phyloP scores from a whole-genome alignment of 2,888 invertebrate genomes.

The Myopa testacea region DNA sequence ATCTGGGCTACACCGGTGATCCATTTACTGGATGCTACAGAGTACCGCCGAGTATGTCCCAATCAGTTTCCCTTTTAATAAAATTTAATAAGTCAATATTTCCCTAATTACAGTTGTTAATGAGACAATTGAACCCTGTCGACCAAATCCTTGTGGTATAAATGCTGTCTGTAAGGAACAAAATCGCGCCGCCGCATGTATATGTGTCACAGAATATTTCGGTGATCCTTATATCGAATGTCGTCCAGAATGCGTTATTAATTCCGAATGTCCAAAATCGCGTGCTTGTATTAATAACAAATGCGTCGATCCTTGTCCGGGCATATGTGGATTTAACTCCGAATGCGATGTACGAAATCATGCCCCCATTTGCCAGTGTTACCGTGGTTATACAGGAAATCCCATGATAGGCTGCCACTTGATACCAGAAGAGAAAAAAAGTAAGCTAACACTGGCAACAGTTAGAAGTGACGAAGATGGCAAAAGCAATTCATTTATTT shows the following conservation, averaged over 20 bases:
- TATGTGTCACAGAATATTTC: slow-evolving; percentile 74
- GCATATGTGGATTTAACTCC: slow-evolving; percentile 85
- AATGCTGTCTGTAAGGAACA: slow-evolving; percentile 76
- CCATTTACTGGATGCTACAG: slow-evolving; percentile 73
- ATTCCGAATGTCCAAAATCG: slow-evolving; percentile 74
- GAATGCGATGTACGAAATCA: slow-evolving; percentile 78
- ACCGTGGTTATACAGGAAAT: slow-evolving; percentile 73
- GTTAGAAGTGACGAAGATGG: background rate
- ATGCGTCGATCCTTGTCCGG: slow-evolving; percentile 86
- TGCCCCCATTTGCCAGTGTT: slow-evolving; percentile 75
- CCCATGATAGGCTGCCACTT: slow-evolving; percentile 70
- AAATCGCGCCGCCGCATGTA: slow-evolving; percentile 75
- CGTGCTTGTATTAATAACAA: slow-evolving; percentile 79
- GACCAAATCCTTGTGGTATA: slow-evolving; percentile 77
- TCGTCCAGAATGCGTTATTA: slow-evolving; percentile 77
- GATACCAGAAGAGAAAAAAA: slow-evolving; percentile 54
- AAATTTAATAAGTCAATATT: background rate
- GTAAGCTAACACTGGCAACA: slow-evolving; percentile 58
- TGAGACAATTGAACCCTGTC: slow-evolving; percentile 72
- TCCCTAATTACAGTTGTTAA: slow-evolving; percentile 64
- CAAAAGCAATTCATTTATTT: background rate
- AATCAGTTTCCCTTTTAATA: background rate
- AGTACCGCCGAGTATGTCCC: slow-evolving; percentile 69
- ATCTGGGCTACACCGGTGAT: slow-evolving; percentile 73
- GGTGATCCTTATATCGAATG: slow-evolving; percentile 77